Evolutionary conservation across 2,113 vertebrate genomes (phyloP), one percentile per base, ranked within the genome.

Genomic region (Calyptommatus sinebrachiatus): DNA sequence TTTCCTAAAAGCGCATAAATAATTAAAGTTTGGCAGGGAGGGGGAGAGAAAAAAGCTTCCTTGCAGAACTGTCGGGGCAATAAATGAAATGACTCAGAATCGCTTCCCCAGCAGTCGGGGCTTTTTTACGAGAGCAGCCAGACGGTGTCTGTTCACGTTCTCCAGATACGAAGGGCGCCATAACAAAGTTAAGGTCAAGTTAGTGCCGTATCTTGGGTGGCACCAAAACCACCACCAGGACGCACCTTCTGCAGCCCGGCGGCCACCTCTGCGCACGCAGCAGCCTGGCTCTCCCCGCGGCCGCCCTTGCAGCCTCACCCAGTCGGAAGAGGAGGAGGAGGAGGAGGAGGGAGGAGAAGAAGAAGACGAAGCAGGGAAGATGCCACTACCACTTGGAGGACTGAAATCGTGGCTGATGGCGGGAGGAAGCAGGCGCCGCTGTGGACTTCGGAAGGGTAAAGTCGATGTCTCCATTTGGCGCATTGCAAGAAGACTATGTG

Each of bases 111-210:
- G 94, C 93, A 94, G 91, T 94, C 35, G 35, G 35, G 35, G 35
- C 35, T 41, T 93, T 96, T 96, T 96, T 95, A 95, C 93, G 94
- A 96, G 94, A 95, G 94, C 92, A 94, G 93, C 94, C 96, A 96
- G 95, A 94, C 95, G 92, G 94, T 92, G 94, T 95, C 92, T 96
- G 95, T 95, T 96, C 94, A 91, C 94, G 94, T 94, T 94, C 89
- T 93, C 91, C 91, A 95, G 94, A 97, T 95, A 93, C 94, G 94
- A 94, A 94, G 95, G 95, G 96, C 95, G 94, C 95, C 95, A 96
- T 95, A 95, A 96, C 97, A 98, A 99, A 99, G 98, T 99, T 98
- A 99, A 99, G 97, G 98, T 99, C 98, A 99, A 99, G 98, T 98
- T 99, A 99, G 96, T 97, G 93, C 93, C 93, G 95, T 94, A 94